A percentile compares a stretch with the other conserved stretches of the same genome.
Conservation (phyloP, 1,140 invertebrate species). For the Drosophila bifasciata region DNA sequence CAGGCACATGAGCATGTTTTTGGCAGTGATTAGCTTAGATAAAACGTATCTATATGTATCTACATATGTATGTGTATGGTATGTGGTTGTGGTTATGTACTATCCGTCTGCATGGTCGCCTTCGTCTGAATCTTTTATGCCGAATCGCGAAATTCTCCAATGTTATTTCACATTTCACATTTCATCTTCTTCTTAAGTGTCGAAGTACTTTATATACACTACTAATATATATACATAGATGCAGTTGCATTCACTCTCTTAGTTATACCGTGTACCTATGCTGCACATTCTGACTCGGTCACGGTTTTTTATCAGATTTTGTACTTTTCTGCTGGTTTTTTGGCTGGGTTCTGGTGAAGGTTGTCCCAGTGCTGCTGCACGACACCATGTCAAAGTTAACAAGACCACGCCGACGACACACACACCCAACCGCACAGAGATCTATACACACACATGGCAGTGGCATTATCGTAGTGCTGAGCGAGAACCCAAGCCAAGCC, state of each 20-base stretch:
- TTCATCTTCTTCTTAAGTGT: constrained; percentile 17
- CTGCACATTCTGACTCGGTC: constrained; percentile 23
- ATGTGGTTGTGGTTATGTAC: no score
- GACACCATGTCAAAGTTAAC: constrained; percentile 34
- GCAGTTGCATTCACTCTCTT: constrained; percentile 43
- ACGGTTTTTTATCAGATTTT: constrained; percentile 15
- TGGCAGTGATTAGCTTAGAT: constrained; percentile 36
- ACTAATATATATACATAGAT: neutral
- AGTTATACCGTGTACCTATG: constrained; percentile 6
- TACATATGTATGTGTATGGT: no score
- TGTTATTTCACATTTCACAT: constrained; percentile 38
- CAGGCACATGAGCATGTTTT: constrained; percentile 25
- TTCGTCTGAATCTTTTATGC: constrained; percentile 33
- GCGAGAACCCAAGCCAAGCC: constrained; percentile 2
- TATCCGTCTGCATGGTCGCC: constrained; percentile 5
- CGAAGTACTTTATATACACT: neutral
- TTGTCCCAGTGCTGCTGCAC: constrained; percentile 19
- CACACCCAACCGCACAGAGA: neutral
- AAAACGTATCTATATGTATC: constrained; percentile 4
- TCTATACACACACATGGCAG: neutral
- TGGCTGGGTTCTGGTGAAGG: constrained; percentile 33
- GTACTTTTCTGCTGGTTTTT: constrained; percentile 32
- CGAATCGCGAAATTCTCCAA: constrained; percentile 41
- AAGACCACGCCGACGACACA: constrained; percentile 21
- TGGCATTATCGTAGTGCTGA: constrained; percentile 14